Percentiles rank a stretch among this genome's conserved stretches.
Evolutionary conservation across 2,888 invertebrate genomes (phyloP).

Genomic region (Hyalella azteca): DNA sequence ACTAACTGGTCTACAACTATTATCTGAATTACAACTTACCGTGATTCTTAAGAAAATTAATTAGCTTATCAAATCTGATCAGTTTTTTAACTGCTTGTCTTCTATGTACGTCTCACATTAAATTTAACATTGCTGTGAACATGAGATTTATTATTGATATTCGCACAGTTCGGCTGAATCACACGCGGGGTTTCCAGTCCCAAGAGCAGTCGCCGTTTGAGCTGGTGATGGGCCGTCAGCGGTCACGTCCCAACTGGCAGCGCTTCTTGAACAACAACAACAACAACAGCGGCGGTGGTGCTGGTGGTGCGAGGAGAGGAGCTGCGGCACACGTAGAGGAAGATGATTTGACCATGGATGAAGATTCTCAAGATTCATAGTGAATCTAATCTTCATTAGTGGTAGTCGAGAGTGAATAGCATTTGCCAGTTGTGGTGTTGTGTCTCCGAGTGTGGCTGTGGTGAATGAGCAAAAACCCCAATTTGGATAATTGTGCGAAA

Average conservation of each 20-base stretch:
- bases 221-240: conserved; percentile 9
- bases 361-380: neutral
- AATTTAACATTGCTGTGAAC: too few species aligned
- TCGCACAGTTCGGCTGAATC: conserved; percentile 38
- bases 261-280: neutral
- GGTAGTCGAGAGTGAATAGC: neutral
- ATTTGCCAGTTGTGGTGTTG: too few species aligned
- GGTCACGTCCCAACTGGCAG: conserved; percentile 35
- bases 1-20: too few species aligned
- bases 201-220: conserved; percentile 14
- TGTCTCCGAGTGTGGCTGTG: too few species aligned
- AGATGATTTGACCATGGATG: neutral
- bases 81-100: too few species aligned
- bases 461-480: too few species aligned
- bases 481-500: too few species aligned
- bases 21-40: too few species aligned
- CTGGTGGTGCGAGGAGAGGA: neutral
- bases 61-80: too few species aligned
- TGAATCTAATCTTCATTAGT: neutral
- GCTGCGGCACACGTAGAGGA: neutral
- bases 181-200: neutral
- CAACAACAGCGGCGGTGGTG: neutral
- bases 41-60: too few species aligned
- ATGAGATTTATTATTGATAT: too few species aligned
- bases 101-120: too few species aligned